Conservation (phyloP, 2,113 vertebrate species). For the Crotalus horridus region DNA sequence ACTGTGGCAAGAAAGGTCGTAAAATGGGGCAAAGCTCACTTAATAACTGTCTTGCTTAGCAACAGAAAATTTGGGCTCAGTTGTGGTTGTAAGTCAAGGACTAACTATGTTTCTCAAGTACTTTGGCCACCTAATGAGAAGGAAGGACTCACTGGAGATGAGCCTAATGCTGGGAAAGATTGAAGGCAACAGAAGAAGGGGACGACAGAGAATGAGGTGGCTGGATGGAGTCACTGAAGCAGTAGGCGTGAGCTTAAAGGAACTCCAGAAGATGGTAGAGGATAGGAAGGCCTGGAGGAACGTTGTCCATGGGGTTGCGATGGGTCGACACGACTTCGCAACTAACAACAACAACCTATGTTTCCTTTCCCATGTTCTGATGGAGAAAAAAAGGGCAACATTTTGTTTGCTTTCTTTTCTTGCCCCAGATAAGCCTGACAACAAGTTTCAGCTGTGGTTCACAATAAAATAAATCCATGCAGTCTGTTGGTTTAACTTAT, state of each 20-base stretch:
- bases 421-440: slow-evolving; percentile 55
- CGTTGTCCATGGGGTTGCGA: too few species aligned
- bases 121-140: too few species aligned
- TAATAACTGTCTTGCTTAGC: background rate
- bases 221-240: too few species aligned
- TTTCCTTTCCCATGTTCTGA: slow-evolving; percentile 43
- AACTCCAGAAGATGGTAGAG: too few species aligned
- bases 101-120: slow-evolving; percentile 1
- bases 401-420: slow-evolving; percentile 57
- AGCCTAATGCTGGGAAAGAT: too few species aligned
- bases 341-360: background rate
- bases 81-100: background rate
- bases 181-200: too few species aligned
- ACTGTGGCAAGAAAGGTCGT: background rate
- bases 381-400: slow-evolving; percentile 56
- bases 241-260: too few species aligned
- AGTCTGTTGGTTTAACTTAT: slow-evolving; percentile 57
- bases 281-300: too few species aligned
- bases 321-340: too few species aligned
- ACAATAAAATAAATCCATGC: slow-evolving; percentile 21
- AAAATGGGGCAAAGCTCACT: background rate
- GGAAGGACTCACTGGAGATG: too few species aligned
- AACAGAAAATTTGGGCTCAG: background rate
- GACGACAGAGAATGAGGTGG: too few species aligned
- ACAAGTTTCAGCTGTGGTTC: slow-evolving; percentile 56